Conservation (phyloP, 2,113 vertebrate species). For the Trematocara stigmaticum region DNA sequence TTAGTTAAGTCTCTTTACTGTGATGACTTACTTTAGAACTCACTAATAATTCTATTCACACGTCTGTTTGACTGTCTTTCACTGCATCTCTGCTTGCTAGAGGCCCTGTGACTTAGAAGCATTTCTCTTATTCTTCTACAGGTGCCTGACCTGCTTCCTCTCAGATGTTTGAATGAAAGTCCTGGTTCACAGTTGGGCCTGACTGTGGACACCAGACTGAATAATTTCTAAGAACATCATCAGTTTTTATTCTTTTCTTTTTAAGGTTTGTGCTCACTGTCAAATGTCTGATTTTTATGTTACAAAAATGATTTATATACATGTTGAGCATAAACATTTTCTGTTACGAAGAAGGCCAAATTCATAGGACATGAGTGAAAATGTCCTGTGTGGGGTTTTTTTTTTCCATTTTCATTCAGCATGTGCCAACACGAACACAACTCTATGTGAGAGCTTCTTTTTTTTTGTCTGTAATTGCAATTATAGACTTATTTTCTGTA, state of each 20-base stretch:
- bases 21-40: background rate
- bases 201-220: background rate
- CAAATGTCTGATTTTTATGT: background rate
- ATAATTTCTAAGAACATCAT: background rate
- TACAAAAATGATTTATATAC: background rate
- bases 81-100: background rate
- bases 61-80: background rate
- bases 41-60: background rate
- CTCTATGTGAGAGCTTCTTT: background rate
- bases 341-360: conserved; percentile 18
- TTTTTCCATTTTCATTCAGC: background rate
- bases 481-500: background rate
- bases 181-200: background rate
- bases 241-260: background rate
- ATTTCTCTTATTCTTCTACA: background rate
- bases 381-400: background rate
- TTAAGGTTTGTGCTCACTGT: background rate
- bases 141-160: conserved; percentile 38
- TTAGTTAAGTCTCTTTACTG: background rate
- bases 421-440: conserved; percentile 36
- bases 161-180: background rate
- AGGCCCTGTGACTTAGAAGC: background rate
- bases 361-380: background rate
- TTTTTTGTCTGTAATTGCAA: background rate
- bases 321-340: conserved; percentile 8